Conservation (phyloP, 2,888 invertebrate species). For the Brachyptera risi region DNA sequence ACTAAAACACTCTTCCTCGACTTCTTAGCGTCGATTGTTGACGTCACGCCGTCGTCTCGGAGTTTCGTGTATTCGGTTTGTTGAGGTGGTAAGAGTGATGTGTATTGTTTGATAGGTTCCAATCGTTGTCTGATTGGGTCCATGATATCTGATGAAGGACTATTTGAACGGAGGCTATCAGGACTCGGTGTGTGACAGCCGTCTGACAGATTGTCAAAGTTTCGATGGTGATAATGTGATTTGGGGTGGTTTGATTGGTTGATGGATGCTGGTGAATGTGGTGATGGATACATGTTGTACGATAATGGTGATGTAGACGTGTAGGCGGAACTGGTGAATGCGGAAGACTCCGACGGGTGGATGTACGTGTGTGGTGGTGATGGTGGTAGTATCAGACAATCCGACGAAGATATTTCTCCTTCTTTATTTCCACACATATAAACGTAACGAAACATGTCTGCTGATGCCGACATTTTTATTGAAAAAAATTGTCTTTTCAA, state of each 20-base stretch:
- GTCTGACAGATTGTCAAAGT: slow-evolving; percentile 36
- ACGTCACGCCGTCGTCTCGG: slow-evolving; percentile 1
- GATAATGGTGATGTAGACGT: slow-evolving; percentile 18
- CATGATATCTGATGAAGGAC: slow-evolving; percentile 40
- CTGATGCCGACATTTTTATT: slow-evolving; percentile 21
- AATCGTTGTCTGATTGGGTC: slow-evolving; percentile 19
- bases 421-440: slow-evolving; percentile 30
- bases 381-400: slow-evolving; percentile 14
- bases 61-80: slow-evolving; percentile 9
- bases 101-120: slow-evolving; percentile 30
- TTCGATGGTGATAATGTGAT: neutral
- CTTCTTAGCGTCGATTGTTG: slow-evolving; percentile 16
- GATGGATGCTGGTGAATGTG: slow-evolving; percentile 11
- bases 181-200: slow-evolving; percentile 51
- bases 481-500: neutral
- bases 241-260: slow-evolving; percentile 5
- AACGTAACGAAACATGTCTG: slow-evolving; percentile 33
- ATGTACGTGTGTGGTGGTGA: slow-evolving; percentile 16
- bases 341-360: slow-evolving; percentile 10
- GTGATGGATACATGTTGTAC: neutral
- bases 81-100: slow-evolving; percentile 35
- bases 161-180: slow-evolving; percentile 49
- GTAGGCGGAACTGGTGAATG: slow-evolving; percentile 12
- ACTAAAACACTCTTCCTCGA: slow-evolving; percentile 27
- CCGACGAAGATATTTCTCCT: slow-evolving; percentile 12